Percentiles rank a stretch among this genome's conserved stretches.
Conservation (phyloP, 2,113 vertebrate species). For the Corythornis cristatus region DNA sequence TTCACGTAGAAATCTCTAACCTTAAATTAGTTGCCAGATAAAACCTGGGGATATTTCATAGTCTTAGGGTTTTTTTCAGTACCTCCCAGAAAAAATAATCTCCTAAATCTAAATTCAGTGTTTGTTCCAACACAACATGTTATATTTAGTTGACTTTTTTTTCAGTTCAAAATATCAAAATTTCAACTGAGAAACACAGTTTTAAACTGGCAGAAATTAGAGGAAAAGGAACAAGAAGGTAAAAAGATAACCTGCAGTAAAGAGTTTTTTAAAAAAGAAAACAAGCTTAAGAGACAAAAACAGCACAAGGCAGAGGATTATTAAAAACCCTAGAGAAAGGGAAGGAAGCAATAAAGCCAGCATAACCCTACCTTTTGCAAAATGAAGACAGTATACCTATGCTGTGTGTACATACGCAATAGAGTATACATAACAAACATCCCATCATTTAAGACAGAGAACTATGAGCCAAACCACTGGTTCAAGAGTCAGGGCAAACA, state of each 20-base stretch:
- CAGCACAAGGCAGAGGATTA: background rate
- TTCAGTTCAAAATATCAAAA: background rate
- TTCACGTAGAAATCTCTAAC: background rate
- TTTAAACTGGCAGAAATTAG: background rate
- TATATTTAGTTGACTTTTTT: background rate
- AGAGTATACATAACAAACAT: background rate
- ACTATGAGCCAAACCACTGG: background rate
- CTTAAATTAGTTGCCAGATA: background rate
- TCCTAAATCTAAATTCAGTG: background rate
- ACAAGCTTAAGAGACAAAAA: background rate
- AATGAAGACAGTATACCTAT: background rate
- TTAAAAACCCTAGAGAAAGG: background rate
- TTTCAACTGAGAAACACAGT: background rate
- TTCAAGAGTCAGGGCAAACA: background rate
- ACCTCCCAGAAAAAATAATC: background rate
- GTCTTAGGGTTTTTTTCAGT: background rate
- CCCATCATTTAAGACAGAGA: background rate
- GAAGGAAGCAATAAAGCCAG: background rate
- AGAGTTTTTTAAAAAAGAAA: background rate
- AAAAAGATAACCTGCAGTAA: background rate
- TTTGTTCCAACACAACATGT: background rate
- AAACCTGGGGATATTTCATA: background rate
- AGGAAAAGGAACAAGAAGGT: background rate
- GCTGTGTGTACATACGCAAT: background rate
- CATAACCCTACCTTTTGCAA: background rate